phyloP scores from a whole-genome alignment of 2,113 vertebrate species.

The Sylvilagus bachmani region DNA sequence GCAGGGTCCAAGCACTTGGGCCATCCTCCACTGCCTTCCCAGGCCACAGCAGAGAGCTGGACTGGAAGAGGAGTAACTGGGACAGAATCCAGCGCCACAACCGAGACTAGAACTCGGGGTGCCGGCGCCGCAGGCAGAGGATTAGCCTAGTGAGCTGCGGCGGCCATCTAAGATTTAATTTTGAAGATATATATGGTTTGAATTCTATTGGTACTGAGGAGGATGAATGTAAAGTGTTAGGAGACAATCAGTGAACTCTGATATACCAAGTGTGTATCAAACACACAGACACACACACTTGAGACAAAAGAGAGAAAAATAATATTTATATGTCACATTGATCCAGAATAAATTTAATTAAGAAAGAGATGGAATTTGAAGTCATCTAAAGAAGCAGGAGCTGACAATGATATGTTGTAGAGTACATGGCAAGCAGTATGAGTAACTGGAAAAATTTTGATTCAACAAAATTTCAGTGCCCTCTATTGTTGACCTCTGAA shows the following conservation, averaged over 20 bases:
- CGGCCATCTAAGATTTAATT: too few relatives aligned
- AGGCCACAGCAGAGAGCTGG: too few relatives aligned
- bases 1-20: too few relatives aligned
- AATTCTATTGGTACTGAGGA: background rate
- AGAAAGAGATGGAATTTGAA: background rate
- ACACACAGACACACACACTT: background rate
- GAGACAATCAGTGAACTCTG: rapidly evolving
- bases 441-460: background rate
- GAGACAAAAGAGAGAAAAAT: background rate
- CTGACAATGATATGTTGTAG: background rate
- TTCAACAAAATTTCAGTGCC: background rate
- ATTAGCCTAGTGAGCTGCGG: too few relatives aligned
- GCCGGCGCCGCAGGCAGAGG: too few relatives aligned
- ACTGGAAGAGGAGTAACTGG: too few relatives aligned
- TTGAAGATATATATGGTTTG: too few relatives aligned
- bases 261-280: background rate
- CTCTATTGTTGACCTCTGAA: background rate
- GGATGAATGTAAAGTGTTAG: rapidly evolving
- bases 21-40: too few relatives aligned
- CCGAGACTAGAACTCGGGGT: too few relatives aligned
- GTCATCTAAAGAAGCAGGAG: background rate
- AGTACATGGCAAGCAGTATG: too few relatives aligned
- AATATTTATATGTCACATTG: background rate
- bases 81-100: too few relatives aligned
- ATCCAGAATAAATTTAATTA: background rate